A percentile compares a stretch with the other conserved stretches of the same genome.
These are phyloP conservation scores for Phoenicopterus ruber DNA, from an alignment of 2,113 vertebrate genomes.

Conservation along the genomic window DNA sequence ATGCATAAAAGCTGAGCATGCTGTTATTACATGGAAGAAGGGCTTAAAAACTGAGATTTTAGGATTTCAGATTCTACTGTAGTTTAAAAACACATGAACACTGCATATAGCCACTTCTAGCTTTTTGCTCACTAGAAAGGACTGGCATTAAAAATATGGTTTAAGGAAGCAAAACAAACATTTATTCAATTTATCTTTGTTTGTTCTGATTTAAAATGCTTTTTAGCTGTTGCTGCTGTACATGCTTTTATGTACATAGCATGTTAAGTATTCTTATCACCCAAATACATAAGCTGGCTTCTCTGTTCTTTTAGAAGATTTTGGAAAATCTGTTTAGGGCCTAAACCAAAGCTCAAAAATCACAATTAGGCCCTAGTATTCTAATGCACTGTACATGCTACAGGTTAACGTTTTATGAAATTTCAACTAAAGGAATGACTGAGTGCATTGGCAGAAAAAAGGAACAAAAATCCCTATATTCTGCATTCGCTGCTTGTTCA, in stretches of 20 bases:
- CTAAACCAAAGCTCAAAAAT: neutral
- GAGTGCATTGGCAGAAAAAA: neutral
- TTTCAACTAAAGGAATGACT: neutral
- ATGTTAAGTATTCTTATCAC: neutral
- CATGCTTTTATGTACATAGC: neutral
- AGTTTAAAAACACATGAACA: neutral
- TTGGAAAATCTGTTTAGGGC: neutral
- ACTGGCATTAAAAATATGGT: neutral
- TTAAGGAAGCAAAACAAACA: neutral
- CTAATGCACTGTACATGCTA: neutral
- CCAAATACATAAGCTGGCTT: neutral
- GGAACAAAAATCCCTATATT: neutral
- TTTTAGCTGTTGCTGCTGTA: neutral
- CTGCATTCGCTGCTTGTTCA: neutral
- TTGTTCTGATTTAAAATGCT: neutral
- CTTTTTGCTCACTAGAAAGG: neutral
- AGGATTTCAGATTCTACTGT: neutral
- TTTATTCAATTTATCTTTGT: neutral
- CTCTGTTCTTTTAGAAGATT: neutral
- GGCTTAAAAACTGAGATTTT: neutral
- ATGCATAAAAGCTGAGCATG: neutral
- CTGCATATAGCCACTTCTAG: neutral
- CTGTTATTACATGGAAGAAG: neutral
- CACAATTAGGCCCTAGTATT: neutral
- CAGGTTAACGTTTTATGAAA: neutral